Conservation (phyloP, 1,140 invertebrate genomes). For the Bicyclus anynana region DNA sequence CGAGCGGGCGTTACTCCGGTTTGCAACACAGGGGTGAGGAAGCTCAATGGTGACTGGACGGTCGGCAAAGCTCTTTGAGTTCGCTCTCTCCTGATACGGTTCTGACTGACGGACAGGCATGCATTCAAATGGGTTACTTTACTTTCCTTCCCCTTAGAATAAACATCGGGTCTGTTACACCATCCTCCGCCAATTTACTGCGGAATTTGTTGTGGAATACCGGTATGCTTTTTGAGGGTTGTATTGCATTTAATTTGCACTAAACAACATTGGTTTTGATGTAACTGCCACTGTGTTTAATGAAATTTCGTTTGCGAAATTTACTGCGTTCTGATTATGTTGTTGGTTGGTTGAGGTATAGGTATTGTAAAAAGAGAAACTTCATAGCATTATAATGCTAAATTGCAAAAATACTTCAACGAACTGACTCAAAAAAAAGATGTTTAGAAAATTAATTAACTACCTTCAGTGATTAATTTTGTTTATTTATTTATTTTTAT, state of each 20-base stretch:
- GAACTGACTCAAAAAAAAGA: too few relatives aligned
- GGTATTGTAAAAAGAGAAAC: neutral
- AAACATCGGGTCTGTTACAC: constrained; percentile 56
- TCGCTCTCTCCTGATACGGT: constrained; percentile 76
- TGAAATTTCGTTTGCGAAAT: constrained; percentile 27
- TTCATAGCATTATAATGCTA: too few relatives aligned
- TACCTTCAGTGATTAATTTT: too few relatives aligned
- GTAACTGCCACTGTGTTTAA: constrained; percentile 39
- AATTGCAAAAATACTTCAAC: too few relatives aligned
- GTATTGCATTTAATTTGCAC: constrained; percentile 72
- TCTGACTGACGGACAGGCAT: constrained; percentile 83
- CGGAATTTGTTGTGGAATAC: constrained; percentile 71
- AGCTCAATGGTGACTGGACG: neutral
- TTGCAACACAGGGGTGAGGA: neutral
- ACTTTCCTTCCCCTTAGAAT: constrained; percentile 62
- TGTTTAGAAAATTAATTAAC: too few relatives aligned
- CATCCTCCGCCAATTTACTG: constrained; percentile 66
- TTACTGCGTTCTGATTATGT: neutral
- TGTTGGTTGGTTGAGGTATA: neutral
- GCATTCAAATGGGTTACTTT: constrained; percentile 84
- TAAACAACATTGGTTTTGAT: constrained; percentile 60
- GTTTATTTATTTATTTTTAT: too few relatives aligned
- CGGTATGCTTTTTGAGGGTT: constrained; percentile 64
- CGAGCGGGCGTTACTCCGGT: neutral
- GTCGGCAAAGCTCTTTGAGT: constrained; percentile 22